These are phyloP conservation scores for Darevskia mixta DNA, from an alignment of 2,797 vertebrate genomes.

Conservation along the genomic window DNA sequence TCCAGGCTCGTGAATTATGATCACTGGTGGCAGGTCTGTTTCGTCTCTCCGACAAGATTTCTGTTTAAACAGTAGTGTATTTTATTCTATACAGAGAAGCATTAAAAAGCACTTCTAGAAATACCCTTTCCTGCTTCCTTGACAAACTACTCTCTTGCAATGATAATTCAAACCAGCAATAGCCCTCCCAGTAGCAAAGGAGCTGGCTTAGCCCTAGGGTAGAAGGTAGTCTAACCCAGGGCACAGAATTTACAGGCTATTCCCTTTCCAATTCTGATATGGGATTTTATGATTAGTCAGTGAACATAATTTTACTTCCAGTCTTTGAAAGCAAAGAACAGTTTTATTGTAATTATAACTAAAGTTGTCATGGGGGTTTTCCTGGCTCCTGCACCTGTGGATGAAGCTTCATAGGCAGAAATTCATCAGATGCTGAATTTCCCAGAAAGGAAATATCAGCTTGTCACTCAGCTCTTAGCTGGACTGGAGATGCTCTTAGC, in stretches of 20 bases:
- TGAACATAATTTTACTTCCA: neutral
- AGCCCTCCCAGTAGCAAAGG: slow-evolving; percentile 46
- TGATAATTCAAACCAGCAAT: slow-evolving; percentile 67
- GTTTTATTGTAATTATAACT: neutral
- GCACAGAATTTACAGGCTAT: neutral
- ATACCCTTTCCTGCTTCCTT: slow-evolving; percentile 62
- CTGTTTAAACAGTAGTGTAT: slow-evolving; percentile 55
- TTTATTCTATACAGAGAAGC: slow-evolving; percentile 51
- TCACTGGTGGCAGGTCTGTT: neutral
- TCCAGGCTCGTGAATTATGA: slow-evolving; percentile 41
- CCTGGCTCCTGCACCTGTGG: neutral
- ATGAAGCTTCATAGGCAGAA: neutral
- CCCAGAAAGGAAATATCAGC: neutral
- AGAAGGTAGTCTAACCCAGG: neutral
- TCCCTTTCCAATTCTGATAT: slow-evolving; percentile 26
- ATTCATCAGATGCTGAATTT: neutral
- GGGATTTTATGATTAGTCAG: neutral
- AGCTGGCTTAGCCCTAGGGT: neutral
- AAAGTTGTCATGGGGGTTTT: neutral
- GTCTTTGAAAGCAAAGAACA: neutral
- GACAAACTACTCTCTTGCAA: slow-evolving; percentile 62
- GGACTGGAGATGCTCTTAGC: neutral
- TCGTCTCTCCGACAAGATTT: slow-evolving; percentile 30
- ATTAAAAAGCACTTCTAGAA: slow-evolving; percentile 65
- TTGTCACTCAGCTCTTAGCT: neutral